Conservation (phyloP, 1,140 invertebrate genomes). For the Heliconius himera region DNA sequence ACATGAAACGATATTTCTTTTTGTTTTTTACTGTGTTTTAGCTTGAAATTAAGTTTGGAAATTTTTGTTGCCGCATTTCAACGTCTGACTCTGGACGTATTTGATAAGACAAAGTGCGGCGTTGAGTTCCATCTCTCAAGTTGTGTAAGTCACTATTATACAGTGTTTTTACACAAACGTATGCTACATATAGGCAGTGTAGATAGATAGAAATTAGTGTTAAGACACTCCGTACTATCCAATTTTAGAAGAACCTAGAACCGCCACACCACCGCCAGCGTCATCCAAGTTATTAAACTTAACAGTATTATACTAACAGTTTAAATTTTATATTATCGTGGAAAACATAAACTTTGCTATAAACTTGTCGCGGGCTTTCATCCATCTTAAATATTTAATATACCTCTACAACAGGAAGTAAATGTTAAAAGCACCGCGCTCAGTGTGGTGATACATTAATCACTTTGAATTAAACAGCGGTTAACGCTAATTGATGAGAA, state of each 20-base stretch:
- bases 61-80: background rate
- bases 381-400: slow-evolving; percentile 10
- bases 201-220: too few species aligned
- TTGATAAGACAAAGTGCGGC: too few species aligned
- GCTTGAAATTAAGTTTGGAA: background rate
- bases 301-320: background rate
- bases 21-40: background rate
- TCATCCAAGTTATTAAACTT: too few species aligned
- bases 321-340: slow-evolving; percentile 6
- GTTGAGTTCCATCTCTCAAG: too few species aligned
- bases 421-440: background rate
- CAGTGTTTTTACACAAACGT: too few species aligned
- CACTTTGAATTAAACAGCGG: slow-evolving; percentile 5
- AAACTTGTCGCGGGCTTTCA: slow-evolving; percentile 5
- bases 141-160: too few species aligned
- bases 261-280: too few species aligned
- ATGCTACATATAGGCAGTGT: too few species aligned
- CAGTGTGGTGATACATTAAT: background rate
- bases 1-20: background rate
- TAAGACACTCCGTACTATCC: too few species aligned
- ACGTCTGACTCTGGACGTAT: too few species aligned
- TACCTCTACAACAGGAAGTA: background rate
- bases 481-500: background rate
- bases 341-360: slow-evolving; percentile 9
- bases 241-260: too few species aligned